phyloP scores from a whole-genome alignment of 23 tunicate species.

The Aplidium turbinatum region DNA sequence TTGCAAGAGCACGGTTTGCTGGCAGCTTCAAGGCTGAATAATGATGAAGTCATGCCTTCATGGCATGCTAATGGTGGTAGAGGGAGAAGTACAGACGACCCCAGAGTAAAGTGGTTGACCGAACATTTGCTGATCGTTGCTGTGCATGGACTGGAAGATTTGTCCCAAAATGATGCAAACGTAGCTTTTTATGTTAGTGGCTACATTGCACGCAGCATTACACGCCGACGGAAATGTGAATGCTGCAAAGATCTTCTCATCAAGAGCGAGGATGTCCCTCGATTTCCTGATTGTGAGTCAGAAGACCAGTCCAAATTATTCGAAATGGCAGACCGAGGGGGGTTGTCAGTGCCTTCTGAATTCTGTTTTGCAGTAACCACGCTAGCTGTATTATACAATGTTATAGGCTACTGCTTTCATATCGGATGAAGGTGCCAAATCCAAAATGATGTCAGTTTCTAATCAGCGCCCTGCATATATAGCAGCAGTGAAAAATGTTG shows the following conservation, averaged over 20 bases:
- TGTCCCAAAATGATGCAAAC: slow-evolving; percentile 2
- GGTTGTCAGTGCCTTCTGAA: background rate
- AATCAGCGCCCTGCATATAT: slow-evolving; percentile 11
- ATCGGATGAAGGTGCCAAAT: background rate
- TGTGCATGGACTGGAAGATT: background rate
- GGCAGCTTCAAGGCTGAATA: background rate
- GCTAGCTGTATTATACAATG: background rate
- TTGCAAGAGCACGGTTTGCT: background rate
- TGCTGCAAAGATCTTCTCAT: background rate
- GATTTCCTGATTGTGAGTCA: background rate
- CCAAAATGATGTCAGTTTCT: background rate
- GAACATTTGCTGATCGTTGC: background rate
- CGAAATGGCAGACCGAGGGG: slow-evolving; percentile 8
- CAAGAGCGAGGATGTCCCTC: background rate
- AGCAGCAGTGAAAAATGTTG: slow-evolving; percentile 2
- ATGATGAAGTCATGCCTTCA: background rate
- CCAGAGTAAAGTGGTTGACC: background rate
- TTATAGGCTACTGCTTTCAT: background rate
- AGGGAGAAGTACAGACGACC: no score
- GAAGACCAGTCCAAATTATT: background rate
- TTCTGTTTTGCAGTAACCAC: slow-evolving; percentile 11
- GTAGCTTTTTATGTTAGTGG: slow-evolving; percentile 11
- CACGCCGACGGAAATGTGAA: background rate
- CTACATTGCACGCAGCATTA: slow-evolving; percentile 9
- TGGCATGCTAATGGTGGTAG: background rate